These are phyloP conservation scores for Megamerina dolium DNA, from an alignment of 2,888 invertebrate genomes.

Conservation along the genomic window DNA sequence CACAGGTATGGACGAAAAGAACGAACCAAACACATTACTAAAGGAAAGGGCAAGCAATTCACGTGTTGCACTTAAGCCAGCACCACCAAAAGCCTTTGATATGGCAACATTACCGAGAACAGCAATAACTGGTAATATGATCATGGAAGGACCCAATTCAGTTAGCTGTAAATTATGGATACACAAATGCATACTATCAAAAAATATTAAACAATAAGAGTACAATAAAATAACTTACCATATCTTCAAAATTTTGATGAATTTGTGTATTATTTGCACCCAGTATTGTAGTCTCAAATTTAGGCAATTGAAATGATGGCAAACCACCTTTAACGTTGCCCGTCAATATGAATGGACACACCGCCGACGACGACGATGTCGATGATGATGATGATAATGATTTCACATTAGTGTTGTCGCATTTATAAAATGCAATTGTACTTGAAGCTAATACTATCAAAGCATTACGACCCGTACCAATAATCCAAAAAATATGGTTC, in stretches of 20 bases:
- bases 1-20: constrained; percentile 85
- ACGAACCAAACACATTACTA: constrained; percentile 80
- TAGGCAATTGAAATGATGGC: constrained; percentile 62
- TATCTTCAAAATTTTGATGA: constrained; percentile 35
- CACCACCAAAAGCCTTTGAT: constrained; percentile 86
- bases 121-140: constrained; percentile 82
- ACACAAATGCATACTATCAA: no score
- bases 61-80: constrained; percentile 81
- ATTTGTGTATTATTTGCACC: constrained; percentile 35
- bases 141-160: constrained; percentile 77
- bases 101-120: constrained; percentile 92
- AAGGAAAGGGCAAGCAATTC: constrained; percentile 81
- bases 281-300: constrained; percentile 58
- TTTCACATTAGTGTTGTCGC: constrained; percentile 22
- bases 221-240: constrained; percentile 34
- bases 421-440: constrained; percentile 61
- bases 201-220: no score
- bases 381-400: no score
- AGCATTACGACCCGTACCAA: constrained; percentile 79
- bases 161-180: constrained; percentile 53
- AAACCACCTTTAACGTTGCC: constrained; percentile 65
- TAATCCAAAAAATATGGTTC: constrained; percentile 64
- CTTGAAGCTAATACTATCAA: constrained; percentile 62
- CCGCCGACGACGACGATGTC: no score
- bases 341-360: constrained; percentile 66